Evolutionary conservation across 2,113 vertebrate species (phyloP).

Genomic region (Upupa epops): DNA sequence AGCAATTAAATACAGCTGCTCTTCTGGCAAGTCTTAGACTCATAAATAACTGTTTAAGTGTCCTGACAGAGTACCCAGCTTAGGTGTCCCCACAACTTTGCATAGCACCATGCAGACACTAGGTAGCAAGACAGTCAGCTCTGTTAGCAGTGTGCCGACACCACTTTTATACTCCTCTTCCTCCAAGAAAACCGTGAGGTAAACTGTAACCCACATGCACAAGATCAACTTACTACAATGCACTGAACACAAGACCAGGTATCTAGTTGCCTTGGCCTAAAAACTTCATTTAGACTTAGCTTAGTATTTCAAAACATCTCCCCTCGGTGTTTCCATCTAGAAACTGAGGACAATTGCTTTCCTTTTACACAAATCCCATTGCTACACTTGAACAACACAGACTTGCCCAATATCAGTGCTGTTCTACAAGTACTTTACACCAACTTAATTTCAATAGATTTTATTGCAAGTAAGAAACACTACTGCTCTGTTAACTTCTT

Average conservation of each 20-base stretch:
- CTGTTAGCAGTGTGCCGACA: background rate
- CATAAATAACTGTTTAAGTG: background rate
- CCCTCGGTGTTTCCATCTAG: background rate
- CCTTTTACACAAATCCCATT: background rate
- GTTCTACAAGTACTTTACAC: background rate
- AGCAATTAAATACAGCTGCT: slow-evolving; percentile 27
- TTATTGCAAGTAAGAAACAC: background rate
- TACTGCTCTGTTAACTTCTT: background rate
- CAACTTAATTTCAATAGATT: background rate
- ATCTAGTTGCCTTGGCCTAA: background rate
- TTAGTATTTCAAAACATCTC: background rate
- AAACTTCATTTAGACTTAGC: background rate
- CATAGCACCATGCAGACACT: background rate
- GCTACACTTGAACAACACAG: background rate
- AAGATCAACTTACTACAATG: background rate
- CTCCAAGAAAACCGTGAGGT: background rate
- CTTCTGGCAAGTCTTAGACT: background rate
- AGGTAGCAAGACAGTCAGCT: background rate
- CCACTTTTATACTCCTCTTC: background rate
- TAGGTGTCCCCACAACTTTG: slow-evolving; percentile 5
- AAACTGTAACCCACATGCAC: background rate
- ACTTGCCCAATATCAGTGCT: accelerated
- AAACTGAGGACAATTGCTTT: background rate
- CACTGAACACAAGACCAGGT: background rate
- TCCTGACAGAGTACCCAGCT: background rate